Conservation (phyloP, 2,888 invertebrate genomes). For the Pseudanteris insignis region DNA sequence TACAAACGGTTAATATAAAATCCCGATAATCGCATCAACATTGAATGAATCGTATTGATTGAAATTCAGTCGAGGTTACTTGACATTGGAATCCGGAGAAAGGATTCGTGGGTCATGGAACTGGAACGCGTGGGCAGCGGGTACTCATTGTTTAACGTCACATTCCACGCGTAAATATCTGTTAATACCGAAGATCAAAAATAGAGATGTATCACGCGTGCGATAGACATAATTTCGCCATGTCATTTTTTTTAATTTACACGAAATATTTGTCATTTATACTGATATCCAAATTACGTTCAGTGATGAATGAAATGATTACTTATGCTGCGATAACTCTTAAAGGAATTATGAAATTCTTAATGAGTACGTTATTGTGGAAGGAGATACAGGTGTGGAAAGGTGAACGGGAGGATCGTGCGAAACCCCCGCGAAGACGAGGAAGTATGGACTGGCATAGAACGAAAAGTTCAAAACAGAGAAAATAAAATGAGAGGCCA, state of each 20-base stretch:
- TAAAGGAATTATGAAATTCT: conserved; percentile 2
- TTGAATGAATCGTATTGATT: conserved; percentile 4
- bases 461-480: conserved; percentile 22
- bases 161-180: conserved; percentile 54
- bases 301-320: too few species aligned
- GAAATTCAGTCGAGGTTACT: conserved; percentile 10
- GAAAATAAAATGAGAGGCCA: conserved; percentile 20
- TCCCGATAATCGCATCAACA: too few species aligned
- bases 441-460: conserved; percentile 19
- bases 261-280: too few species aligned
- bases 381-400: conserved; percentile 51
- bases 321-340: too few species aligned
- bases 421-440: conserved; percentile 27
- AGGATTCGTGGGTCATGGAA: conserved; percentile 41
- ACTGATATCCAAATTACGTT: too few species aligned
- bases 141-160: conserved; percentile 52
- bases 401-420: conserved; percentile 28
- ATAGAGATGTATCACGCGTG: conserved; percentile 41
- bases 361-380: conserved; percentile 32
- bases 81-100: conserved; percentile 5
- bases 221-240: too few species aligned
- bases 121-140: conserved; percentile 50
- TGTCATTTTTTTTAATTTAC: too few species aligned
- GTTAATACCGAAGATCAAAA: conserved; percentile 45
- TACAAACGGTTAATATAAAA: too few species aligned